Conservation (phyloP, 2,113 vertebrate genomes). For the Tauraco erythrolophus region DNA sequence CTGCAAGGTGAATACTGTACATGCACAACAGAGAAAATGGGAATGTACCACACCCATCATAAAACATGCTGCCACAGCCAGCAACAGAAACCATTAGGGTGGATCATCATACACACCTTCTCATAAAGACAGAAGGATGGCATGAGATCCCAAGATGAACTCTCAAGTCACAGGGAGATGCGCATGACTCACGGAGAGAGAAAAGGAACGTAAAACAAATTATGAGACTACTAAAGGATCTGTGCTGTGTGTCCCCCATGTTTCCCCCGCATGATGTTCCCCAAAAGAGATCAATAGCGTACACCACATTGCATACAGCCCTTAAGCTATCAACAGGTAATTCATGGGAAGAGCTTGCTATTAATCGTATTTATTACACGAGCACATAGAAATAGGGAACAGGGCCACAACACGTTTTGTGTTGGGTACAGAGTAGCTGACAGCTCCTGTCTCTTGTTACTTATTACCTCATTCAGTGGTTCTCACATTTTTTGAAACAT, state of each 20-base stretch:
- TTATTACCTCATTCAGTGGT: rapidly evolving
- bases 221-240: neutral
- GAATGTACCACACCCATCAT: conserved; percentile 78
- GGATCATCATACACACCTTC: conserved; percentile 80
- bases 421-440: neutral
- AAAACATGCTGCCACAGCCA: conserved; percentile 84
- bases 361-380: neutral
- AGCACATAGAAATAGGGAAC: neutral
- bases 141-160: conserved; percentile 66
- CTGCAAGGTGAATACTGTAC: conserved; percentile 51
- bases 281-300: neutral
- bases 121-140: conserved; percentile 74
- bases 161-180: conserved; percentile 58
- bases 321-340: neutral
- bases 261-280: neutral
- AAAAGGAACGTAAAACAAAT: conserved; percentile 4
- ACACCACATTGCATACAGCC: neutral
- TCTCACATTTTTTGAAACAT: rapidly evolving
- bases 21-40: conserved; percentile 74
- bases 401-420: neutral
- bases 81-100: conserved; percentile 86
- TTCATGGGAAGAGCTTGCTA: neutral
- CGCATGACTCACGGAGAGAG: conserved; percentile 24
- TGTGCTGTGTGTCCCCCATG: neutral
- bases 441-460: neutral